Base-by-base conservation (phyloP, 2,888 invertebrate species). In the Pristionchus fissidentatus region DNA sequence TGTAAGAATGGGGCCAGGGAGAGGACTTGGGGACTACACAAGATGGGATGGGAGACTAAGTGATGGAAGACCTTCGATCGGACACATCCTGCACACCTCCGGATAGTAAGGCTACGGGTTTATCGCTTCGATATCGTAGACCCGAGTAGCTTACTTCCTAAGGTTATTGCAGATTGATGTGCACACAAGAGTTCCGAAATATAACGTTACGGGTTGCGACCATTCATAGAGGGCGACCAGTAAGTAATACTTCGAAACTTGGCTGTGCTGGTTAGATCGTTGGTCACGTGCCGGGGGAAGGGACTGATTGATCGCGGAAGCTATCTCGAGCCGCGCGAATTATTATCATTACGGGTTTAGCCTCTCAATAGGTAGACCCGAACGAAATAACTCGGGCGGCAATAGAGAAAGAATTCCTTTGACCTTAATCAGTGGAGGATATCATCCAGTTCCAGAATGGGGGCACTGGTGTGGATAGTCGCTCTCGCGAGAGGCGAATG, bases 131-230 rank as follows among this genome's bases (percentile, higher is more conserved):
- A 19, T 57, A 46, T 32, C 80, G 80, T 81, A 81, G 43, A 81
- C 80, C 80, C 80, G 29, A 62, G 26, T 81, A 81, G 60, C 62
- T 49, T 81, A 81, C 80, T 49, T 22, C 80, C 80, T 22, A 38
- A 81, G 32, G 80, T 46, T 43, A 7, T 57, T 38, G 26, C 70
- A 70, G 70, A 10, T 70, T 70, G 38, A 79, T 57, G 79, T 41
- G 57, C 49, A 77, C 70, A 35, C 52, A 38, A 7, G 41, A 79
- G 79, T 35, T 81, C 80, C 80, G 80, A 81, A 81, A 60, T 81
- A 81, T 81, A 81, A 81, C 80, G 80, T 81, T 81, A 81, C 80
- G 80, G 80, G 80, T 81, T 81, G 80, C 80, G 62, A 62, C 80
- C 80, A 62, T 62, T 22, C 38, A 80, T 38, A 57, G 43, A 35